Conservation (phyloP, 1,140 invertebrate genomes). For the Frieseomelitta varia region DNA sequence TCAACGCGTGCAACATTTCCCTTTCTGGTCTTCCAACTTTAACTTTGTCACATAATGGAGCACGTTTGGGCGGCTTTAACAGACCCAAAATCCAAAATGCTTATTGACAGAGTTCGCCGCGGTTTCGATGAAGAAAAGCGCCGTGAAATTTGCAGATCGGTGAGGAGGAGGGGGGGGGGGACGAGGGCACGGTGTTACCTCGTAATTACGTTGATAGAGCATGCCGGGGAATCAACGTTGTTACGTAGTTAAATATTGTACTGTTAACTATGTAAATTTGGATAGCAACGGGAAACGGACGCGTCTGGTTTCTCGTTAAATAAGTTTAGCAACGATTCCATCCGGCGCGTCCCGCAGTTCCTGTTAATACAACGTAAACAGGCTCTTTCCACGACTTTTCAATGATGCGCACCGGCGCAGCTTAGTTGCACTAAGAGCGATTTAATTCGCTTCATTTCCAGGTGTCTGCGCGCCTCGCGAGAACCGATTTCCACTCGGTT, state of each 20-base stretch:
- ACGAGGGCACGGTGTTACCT: not conserved
- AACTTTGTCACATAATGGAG: too few species aligned
- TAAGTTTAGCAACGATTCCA: slow-evolving; percentile 35
- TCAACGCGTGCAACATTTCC: too few species aligned
- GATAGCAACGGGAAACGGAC: slow-evolving; percentile 16
- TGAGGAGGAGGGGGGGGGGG: not conserved
- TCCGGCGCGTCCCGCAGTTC: not conserved
- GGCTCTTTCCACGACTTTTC: not conserved
- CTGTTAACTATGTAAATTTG: slow-evolving; percentile 45
- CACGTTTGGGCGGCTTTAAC: not conserved
- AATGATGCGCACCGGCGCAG: not conserved
- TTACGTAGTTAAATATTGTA: slow-evolving; percentile 45
- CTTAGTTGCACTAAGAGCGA: not conserved
- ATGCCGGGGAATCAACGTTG: not conserved
- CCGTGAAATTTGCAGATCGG: not conserved
- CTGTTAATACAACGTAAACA: slow-evolving; percentile 19
- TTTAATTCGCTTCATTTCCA: not conserved
- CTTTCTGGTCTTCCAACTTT: too few species aligned
- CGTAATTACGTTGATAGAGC: slow-evolving; percentile 31
- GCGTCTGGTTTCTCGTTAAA: slow-evolving; percentile 26
- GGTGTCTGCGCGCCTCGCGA: not conserved
- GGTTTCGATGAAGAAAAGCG: not conserved
- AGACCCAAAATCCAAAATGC: not conserved
- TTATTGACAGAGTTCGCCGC: not conserved
- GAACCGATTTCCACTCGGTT: not conserved